Conservation (phyloP, 2,888 invertebrate species). For the Eristalinus sepulchralis region DNA sequence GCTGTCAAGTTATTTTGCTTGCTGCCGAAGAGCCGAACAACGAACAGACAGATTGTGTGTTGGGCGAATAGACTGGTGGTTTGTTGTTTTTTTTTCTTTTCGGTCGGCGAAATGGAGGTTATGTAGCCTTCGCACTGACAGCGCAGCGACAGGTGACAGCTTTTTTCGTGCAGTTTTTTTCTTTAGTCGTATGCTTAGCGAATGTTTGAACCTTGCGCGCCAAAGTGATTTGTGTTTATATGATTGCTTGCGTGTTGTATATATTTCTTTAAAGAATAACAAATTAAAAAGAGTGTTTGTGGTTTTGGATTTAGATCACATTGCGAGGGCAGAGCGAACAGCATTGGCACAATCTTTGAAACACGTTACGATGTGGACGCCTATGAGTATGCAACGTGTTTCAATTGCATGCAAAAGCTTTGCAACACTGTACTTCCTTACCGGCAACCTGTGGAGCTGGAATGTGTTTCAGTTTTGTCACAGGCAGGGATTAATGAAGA, state of each 20-base stretch:
- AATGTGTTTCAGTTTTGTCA: neutral
- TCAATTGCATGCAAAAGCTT: neutral
- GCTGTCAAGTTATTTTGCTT: constrained; percentile 42
- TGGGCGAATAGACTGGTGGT: neutral
- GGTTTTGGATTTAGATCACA: too few species aligned
- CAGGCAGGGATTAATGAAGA: too few species aligned
- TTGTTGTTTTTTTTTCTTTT: neutral
- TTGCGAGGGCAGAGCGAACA: too few species aligned
- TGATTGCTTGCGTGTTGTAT: too few species aligned
- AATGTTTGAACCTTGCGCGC: neutral
- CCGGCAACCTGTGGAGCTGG: neutral
- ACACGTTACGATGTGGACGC: neutral
- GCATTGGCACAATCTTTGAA: too few species aligned
- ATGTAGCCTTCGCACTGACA: neutral
- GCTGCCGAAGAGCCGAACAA: constrained; percentile 54
- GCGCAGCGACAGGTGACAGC: neutral
- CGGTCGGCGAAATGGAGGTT: constrained; percentile 14
- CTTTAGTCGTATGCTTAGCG: neutral
- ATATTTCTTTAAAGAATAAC: too few species aligned
- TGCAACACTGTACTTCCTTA: neutral
- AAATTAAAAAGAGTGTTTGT: too few species aligned
- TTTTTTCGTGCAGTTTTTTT: constrained; percentile 8
- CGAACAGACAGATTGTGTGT: constrained; percentile 19
- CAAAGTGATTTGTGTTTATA: neutral
- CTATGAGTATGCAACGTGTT: neutral